Base-by-base conservation (phyloP, 2,113 vertebrate species). In the Phoxinus phoxinus region DNA sequence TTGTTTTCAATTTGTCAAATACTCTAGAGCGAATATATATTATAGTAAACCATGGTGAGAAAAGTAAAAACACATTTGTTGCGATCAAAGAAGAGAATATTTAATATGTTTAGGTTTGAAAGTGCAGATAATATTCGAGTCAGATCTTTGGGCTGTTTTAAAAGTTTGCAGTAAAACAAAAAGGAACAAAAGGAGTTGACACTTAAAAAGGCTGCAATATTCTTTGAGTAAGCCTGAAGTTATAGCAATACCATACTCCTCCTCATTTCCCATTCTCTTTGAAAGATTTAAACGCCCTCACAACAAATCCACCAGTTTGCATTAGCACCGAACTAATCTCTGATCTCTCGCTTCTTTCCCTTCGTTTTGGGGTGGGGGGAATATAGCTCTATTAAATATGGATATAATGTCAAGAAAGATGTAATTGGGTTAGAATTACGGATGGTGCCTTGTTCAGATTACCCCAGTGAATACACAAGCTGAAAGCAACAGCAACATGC, bases 101-200 rank as follows among this genome's bases (percentile, higher is more conserved):
- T 94, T 92, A 90, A 92, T 92, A 88, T 93, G 92, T 94, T 94
- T 92, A 91, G 89, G 88, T 94, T 93, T 81, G 82, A 94, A 93
- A 93, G 92, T 27, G 6, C 48, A 91, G 87, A 89, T 91, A 65
- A 91, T 93, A 91, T 87, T 89, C 85, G 82, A 88, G 87, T 86
- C 23, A 21, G 53, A 32, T 92, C 87, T 86, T 80, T 84, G 79
- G 89, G 91, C 91, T 91, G 86, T 93, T 93, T 92, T 91, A 83
- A 85, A 69, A 90, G 88, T 93, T 93, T 92, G 75, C 88, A 90
- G 79, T 76, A 86, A 90, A 93, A 83, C 23, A 89, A 92, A 76
- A 92, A 92, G 84, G 74, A 88, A 86, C 85, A 89, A 81, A 86
- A 92, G 91, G 89, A 92, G 89, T 87, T 86, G 87, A 83, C 87